Percentiles rank a stretch among this genome's conserved stretches.
Evolutionary conservation across 2,888 invertebrate genomes (phyloP).

Genomic region (Dastarcus helophoroides): DNA sequence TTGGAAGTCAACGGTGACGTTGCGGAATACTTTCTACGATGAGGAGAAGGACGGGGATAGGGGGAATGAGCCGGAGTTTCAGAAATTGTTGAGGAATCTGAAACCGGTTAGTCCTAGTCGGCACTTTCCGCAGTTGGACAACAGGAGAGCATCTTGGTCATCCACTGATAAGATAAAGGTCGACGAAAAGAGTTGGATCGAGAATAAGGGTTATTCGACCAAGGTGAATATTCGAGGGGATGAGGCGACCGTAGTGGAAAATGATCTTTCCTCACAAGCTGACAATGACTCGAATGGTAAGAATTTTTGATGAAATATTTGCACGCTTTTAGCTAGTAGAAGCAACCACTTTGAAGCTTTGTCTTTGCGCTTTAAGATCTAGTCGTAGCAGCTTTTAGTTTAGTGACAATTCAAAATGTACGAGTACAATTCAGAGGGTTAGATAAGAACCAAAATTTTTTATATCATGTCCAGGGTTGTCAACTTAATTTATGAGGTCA

Average conservation of each 20-base stretch:
- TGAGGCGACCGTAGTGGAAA: constrained; percentile 36
- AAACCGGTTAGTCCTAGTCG: constrained; percentile 9
- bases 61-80: constrained; percentile 27
- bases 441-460: too few species aligned
- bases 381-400: too few species aligned
- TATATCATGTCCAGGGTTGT: too few species aligned
- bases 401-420: too few species aligned
- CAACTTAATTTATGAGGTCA: too few species aligned
- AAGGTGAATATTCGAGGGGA: constrained; percentile 44
- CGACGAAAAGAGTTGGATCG: constrained; percentile 33
- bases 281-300: too few species aligned
- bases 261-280: constrained; percentile 12
- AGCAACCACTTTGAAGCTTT: too few species aligned
- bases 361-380: too few species aligned
- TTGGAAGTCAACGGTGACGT: constrained; percentile 38
- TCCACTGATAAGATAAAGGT: constrained; percentile 40
- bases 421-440: too few species aligned
- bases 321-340: too few species aligned
- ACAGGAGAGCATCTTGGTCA: constrained; percentile 14
- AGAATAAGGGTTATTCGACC: constrained; percentile 44
- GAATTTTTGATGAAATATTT: too few species aligned
- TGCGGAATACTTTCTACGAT: constrained; percentile 29
- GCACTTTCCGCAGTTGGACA: constrained; percentile 14
- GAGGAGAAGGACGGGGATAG: constrained; percentile 13
- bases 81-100: constrained; percentile 20